phyloP scores from a whole-genome alignment of 2,888 invertebrate species.

The Tupiocoris notatus region DNA sequence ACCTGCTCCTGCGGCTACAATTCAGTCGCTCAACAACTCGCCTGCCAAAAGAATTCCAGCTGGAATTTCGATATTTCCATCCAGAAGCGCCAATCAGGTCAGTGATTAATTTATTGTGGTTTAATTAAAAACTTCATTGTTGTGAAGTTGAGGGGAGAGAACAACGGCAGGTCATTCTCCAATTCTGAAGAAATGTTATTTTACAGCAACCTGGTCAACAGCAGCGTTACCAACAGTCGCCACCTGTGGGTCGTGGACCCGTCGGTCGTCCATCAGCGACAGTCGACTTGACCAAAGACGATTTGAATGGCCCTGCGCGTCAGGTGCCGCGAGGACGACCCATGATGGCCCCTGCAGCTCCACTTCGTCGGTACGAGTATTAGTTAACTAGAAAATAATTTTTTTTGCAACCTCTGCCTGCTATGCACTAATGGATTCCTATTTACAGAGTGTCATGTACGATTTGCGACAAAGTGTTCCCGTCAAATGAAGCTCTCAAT shows the following conservation, averaged over 20 bases:
- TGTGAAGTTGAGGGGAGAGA: too few relatives aligned
- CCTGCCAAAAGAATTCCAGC: slow-evolving; percentile 21
- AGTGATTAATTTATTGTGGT: too few relatives aligned
- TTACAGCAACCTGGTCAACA: background rate
- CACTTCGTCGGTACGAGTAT: background rate
- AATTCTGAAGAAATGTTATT: background rate
- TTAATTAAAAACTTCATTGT: too few relatives aligned
- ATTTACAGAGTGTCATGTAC: slow-evolving; percentile 11
- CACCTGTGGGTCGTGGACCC: background rate
- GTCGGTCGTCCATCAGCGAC: slow-evolving; percentile 4
- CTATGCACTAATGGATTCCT: too few relatives aligned
- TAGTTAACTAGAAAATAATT: background rate
- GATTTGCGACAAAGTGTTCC: slow-evolving; percentile 19
- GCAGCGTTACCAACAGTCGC: slow-evolving; percentile 4
- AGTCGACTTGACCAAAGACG: slow-evolving; percentile 27
- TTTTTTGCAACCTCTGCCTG: too few relatives aligned
- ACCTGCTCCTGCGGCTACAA: background rate
- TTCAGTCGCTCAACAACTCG: slow-evolving; percentile 4
- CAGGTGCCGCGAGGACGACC: background rate
- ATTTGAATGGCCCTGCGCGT: background rate
- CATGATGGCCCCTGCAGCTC: background rate
- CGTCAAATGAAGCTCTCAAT: slow-evolving; percentile 11
- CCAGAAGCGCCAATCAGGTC: background rate
- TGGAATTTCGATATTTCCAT: slow-evolving; percentile 22
- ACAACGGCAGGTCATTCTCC: too few relatives aligned